Conservation (phyloP, 92 coral and sea anemone species). For the Galaxea fascicularis region DNA sequence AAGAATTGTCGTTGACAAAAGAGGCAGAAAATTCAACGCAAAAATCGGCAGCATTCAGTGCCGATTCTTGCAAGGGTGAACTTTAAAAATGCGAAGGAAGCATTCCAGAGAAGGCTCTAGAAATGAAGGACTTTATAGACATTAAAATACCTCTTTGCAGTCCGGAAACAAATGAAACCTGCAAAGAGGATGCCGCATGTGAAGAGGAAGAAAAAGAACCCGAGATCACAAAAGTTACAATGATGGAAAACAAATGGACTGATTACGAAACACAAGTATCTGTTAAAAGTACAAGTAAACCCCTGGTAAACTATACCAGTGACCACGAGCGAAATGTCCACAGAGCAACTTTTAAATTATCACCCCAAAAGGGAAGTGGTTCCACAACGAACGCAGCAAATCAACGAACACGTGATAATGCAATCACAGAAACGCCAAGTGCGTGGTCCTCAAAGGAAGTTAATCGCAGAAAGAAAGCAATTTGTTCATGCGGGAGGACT, state of each 20-base stretch:
- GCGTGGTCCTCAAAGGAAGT: neutral
- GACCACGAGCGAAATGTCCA: neutral
- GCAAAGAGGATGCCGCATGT: neutral
- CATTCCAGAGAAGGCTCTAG: neutral
- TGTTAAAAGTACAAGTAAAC: too few species aligned
- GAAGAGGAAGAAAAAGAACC: neutral
- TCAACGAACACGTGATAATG: neutral
- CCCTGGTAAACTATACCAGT: neutral
- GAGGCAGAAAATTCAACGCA: neutral
- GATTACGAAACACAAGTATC: neutral
- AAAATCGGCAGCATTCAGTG: neutral
- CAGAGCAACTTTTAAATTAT: neutral
- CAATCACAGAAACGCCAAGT: neutral
- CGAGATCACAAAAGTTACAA: neutral
- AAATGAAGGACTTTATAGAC: neutral
- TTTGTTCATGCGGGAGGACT: slow-evolving; percentile 29
- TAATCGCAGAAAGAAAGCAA: neutral
- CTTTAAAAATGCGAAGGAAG: neutral
- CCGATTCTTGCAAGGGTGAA: neutral
- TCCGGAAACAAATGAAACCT: neutral
- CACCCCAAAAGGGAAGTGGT: neutral
- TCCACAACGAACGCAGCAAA: neutral
- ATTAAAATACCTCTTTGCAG: neutral
- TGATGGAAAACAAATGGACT: slow-evolving; percentile 1
- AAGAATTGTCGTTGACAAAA: neutral